Evolutionary conservation across 2,888 invertebrate species (phyloP).

Genomic region (Schrankia costaestrigalis): DNA sequence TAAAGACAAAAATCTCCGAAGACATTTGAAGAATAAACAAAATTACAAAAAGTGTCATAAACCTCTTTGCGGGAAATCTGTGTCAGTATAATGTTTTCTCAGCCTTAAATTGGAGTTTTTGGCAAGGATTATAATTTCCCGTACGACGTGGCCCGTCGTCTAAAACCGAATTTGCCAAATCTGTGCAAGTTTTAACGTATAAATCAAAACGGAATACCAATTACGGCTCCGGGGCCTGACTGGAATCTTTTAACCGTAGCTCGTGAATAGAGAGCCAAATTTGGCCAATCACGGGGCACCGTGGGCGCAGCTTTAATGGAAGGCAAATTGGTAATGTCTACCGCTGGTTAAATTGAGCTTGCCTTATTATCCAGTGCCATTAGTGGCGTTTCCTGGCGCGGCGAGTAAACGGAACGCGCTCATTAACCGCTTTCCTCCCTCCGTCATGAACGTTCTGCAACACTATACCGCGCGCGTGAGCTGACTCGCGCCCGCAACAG

Average conservation of each 20-base stretch:
- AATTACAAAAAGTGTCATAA: neutral
- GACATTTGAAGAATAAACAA: neutral
- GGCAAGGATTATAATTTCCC: constrained; percentile 8
- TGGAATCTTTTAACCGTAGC: constrained; percentile 17
- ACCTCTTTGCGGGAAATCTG: constrained; percentile 5
- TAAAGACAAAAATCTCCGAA: no score
- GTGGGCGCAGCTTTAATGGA: constrained; percentile 34
- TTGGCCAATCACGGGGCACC: constrained; percentile 27
- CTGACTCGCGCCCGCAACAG: constrained; percentile 12
- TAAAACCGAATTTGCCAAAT: constrained; percentile 8
- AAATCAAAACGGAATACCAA: constrained; percentile 17
- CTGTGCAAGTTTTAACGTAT: constrained; percentile 10
- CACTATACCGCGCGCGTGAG: constrained; percentile 28
- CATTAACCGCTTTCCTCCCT: constrained; percentile 41
- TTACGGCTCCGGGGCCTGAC: constrained; percentile 9
- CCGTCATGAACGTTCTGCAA: constrained; percentile 18
- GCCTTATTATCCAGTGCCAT: constrained; percentile 47
- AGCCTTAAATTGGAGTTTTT: constrained; percentile 2
- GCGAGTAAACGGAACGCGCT: constrained; percentile 38
- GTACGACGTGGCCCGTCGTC: constrained; percentile 4
- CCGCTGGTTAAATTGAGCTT: constrained; percentile 32
- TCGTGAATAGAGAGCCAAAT: constrained; percentile 29
- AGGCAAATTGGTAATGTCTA: constrained; percentile 35
- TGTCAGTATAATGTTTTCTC: neutral
- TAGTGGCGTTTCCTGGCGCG: constrained; percentile 40